Evolutionary conservation across 37 sponge, comb jelly and placozoan species (phyloP).

Genomic region (Beroe ovata): DNA sequence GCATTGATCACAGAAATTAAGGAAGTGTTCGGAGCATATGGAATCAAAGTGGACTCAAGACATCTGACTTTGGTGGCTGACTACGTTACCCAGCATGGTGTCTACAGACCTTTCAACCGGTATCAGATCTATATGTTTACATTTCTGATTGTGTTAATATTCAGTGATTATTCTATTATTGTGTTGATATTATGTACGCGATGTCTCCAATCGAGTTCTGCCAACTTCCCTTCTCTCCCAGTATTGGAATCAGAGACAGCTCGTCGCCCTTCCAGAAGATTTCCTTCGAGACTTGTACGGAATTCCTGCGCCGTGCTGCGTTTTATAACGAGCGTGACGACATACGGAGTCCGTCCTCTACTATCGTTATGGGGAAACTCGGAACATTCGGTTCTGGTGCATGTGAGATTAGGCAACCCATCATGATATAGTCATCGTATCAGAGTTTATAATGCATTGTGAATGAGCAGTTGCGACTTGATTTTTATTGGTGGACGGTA

Average conservation of each 20-base stretch:
- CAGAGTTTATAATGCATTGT: too few relatives aligned
- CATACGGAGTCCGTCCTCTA: conserved; percentile 83
- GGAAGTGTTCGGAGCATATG: conserved; percentile 89
- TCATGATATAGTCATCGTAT: not conserved
- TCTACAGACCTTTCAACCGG: conserved; percentile 88
- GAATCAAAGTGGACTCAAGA: conserved; percentile 81
- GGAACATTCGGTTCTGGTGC: conserved; percentile 83
- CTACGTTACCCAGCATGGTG: conserved; percentile 87
- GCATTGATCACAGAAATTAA: conserved; percentile 76
- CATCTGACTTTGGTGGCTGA: conserved; percentile 92
- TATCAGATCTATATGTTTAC: too few relatives aligned
- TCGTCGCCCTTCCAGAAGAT: conserved; percentile 95
- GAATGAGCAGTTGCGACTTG: too few relatives aligned
- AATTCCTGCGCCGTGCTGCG: conserved; percentile 81
- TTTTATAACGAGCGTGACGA: conserved; percentile 75
- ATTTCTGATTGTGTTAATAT: too few relatives aligned
- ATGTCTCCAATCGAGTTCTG: too few relatives aligned
- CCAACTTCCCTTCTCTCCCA: too few relatives aligned
- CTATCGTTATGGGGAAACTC: conserved; percentile 80
- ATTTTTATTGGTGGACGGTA: too few relatives aligned
- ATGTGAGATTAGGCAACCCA: conserved; percentile 73
- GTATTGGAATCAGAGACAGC: conserved; percentile 80
- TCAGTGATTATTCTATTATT: too few relatives aligned
- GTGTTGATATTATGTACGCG: too few relatives aligned
- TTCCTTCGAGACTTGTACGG: conserved; percentile 95